A percentile compares a stretch with the other conserved stretches of the same genome.
Conservation (phyloP, 1,140 invertebrate species). For the Polypedilum pembai region DNA sequence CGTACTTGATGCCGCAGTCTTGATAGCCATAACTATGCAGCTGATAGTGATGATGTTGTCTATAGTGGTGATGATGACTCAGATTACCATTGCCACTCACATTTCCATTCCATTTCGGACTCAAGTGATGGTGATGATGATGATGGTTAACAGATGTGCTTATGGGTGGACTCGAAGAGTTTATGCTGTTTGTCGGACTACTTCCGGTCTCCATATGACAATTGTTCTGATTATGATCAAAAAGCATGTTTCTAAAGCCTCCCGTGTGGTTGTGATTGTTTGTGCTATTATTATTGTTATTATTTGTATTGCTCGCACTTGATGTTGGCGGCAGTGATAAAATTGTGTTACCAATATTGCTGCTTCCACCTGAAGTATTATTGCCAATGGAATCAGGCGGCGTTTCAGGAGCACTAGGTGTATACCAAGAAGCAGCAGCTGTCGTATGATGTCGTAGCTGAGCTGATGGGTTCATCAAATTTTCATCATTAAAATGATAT, state of each 20-base stretch:
- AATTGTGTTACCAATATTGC: not conserved
- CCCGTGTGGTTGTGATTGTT: constrained; percentile 33
- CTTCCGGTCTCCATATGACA: constrained; percentile 42
- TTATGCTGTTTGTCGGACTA: constrained; percentile 41
- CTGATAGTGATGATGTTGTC: constrained; percentile 35
- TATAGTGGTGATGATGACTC: constrained; percentile 32
- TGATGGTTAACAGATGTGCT: constrained; percentile 39
- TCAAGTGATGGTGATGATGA: constrained; percentile 41
- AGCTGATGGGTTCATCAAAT: constrained; percentile 34
- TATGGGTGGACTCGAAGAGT: constrained; percentile 40
- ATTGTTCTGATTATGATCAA: constrained; percentile 40
- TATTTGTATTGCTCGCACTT: not conserved
- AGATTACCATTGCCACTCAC: constrained; percentile 40
- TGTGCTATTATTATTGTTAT: constrained; percentile 34
- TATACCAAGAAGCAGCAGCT: constrained; percentile 32
- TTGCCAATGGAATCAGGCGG: constrained; percentile 38
- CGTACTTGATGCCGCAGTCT: constrained; percentile 44
- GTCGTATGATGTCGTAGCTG: constrained; percentile 41
- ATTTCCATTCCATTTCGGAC: constrained; percentile 39
- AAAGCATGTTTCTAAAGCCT: constrained; percentile 43
- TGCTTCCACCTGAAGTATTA: constrained; percentile 24
- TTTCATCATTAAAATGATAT: constrained; percentile 42
- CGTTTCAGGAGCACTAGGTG: constrained; percentile 39
- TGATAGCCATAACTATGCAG: constrained; percentile 42
- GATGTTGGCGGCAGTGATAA: constrained; percentile 13